Conservation (phyloP, 2,888 invertebrate genomes). For the Lasioglossum leucozonium region DNA sequence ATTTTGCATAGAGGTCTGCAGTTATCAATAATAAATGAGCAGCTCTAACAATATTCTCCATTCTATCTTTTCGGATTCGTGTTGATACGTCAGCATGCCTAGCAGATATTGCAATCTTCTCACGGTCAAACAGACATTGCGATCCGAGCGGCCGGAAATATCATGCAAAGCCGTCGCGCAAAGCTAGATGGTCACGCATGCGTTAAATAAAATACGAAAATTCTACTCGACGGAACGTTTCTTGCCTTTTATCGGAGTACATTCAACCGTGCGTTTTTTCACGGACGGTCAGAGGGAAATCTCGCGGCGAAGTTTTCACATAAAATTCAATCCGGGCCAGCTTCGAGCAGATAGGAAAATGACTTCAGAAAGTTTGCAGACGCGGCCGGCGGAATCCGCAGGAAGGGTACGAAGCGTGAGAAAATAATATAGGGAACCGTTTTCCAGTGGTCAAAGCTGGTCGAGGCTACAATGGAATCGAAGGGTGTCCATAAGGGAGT, state of each 20-base stretch:
- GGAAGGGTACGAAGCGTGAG: constrained; percentile 48
- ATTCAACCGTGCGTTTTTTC: constrained; percentile 18
- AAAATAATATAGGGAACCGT: constrained; percentile 70
- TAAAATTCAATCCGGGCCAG: constrained; percentile 36
- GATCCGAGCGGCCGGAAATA: background rate
- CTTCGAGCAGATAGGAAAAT: constrained; percentile 39
- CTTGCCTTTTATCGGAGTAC: background rate
- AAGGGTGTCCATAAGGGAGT: constrained; percentile 58
- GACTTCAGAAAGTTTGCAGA: constrained; percentile 56
- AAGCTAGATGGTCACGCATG: background rate
- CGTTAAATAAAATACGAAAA: background rate
- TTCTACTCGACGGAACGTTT: background rate
- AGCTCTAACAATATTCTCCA: background rate
- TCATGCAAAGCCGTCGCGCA: background rate
- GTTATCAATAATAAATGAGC: background rate
- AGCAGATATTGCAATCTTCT: background rate
- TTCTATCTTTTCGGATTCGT: background rate
- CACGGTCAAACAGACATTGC: background rate
- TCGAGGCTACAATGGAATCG: constrained; percentile 64
- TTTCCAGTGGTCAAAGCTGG: constrained; percentile 71
- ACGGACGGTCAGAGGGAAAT: constrained; percentile 20
- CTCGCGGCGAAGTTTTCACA: constrained; percentile 25
- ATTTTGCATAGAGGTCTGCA: background rate
- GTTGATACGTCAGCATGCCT: background rate
- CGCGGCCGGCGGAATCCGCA: constrained; percentile 45